These are phyloP conservation scores for Habropoda laboriosa DNA, from an alignment of 1,140 invertebrate genomes.

Conservation along the genomic window DNA sequence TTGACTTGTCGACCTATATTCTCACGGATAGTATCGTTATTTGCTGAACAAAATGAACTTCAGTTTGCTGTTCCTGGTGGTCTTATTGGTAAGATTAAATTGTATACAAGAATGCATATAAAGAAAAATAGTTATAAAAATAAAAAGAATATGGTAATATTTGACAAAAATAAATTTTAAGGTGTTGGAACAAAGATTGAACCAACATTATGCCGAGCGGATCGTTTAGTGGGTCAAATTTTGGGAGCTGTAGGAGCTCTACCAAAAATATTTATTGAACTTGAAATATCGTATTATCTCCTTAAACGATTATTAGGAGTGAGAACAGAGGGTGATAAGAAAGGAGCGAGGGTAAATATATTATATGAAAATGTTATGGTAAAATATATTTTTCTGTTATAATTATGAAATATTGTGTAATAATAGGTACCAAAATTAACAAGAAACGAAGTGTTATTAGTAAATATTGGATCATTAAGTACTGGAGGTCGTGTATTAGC, in stretches of 20 bases:
- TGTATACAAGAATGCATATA: not conserved
- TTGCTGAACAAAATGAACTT: constrained; percentile 99
- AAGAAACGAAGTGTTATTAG: constrained; percentile 89
- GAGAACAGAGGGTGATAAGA: constrained; percentile 99
- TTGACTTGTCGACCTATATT: constrained; percentile 98
- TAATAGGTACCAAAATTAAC: constrained; percentile 84
- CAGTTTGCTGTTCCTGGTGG: constrained; percentile 99
- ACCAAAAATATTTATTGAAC: constrained; percentile 98
- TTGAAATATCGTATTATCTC: constrained; percentile 99
- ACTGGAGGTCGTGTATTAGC: constrained; percentile 98
- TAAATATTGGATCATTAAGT: constrained; percentile 99
- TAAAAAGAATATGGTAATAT: not conserved
- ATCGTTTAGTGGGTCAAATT: constrained; percentile 98
- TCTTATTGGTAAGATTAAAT: constrained; percentile 88
- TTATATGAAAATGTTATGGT: not conserved
- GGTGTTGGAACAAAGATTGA: constrained; percentile 99
- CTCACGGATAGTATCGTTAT: constrained; percentile 98
- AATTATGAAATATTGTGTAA: constrained; percentile 22
- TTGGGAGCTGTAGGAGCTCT: constrained; percentile 98
- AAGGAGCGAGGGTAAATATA: constrained; percentile 94
- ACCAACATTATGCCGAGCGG: constrained; percentile 98
- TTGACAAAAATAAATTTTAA: constrained; percentile 69
- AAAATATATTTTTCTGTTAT: not conserved
- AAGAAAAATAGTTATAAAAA: not conserved
- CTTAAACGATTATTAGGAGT: constrained; percentile 97